These are phyloP conservation scores for Hypomecis punctinalis DNA, from an alignment of 2,888 invertebrate species.

Conservation along the genomic window DNA sequence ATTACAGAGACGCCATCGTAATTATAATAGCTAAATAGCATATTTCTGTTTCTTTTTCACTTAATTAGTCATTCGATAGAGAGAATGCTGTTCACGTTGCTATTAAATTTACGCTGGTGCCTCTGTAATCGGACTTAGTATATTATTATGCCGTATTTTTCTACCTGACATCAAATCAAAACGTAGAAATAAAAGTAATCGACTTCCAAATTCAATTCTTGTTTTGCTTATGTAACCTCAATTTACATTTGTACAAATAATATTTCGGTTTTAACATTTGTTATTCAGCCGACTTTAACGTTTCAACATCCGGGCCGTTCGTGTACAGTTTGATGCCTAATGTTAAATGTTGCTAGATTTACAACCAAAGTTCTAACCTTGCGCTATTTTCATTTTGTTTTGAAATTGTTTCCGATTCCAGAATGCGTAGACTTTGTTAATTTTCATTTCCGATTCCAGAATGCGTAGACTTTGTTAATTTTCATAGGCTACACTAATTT, in stretches of 20 bases:
- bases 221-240: too few relatives aligned
- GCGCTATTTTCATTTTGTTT: slow-evolving; percentile 21
- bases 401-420: slow-evolving; percentile 12
- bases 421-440: slow-evolving; percentile 19
- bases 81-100: neutral
- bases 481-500: slow-evolving; percentile 15
- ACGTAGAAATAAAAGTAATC: too few relatives aligned
- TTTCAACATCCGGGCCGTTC: slow-evolving; percentile 4
- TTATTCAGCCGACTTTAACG: slow-evolving; percentile 5
- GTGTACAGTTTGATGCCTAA: slow-evolving; percentile 7
- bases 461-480: slow-evolving; percentile 23
- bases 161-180: too few relatives aligned
- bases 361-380: slow-evolving; percentile 21
- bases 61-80: too few relatives aligned
- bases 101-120: too few relatives aligned
- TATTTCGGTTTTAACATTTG: neutral
- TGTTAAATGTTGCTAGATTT: slow-evolving; percentile 23
- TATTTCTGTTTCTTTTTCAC: too few relatives aligned
- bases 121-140: too few relatives aligned
- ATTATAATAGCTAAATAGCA: too few relatives aligned
- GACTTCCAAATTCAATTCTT: too few relatives aligned
- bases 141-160: too few relatives aligned
- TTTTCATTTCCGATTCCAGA: too few relatives aligned
- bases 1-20: too few relatives aligned
- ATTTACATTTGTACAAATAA: neutral